Conservation (phyloP, 2,797 vertebrate species). For the Ibycter americanus region DNA sequence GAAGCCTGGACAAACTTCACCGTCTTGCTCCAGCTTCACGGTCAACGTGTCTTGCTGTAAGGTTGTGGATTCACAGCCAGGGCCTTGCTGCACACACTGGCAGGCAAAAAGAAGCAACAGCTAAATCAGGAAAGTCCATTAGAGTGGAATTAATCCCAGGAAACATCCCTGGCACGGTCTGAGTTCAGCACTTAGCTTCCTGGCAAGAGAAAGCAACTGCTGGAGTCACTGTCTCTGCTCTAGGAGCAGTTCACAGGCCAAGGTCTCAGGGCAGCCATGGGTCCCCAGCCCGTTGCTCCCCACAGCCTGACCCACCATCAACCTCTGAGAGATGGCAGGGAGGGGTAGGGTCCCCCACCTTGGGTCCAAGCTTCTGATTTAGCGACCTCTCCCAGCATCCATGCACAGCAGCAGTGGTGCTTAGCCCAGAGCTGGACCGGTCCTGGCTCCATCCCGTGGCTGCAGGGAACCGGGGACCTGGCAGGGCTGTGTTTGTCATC, state of each 20-base stretch:
- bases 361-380: not conserved
- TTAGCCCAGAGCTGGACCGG: not conserved
- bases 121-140: conserved; percentile 56
- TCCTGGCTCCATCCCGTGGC: not conserved
- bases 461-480: accelerated
- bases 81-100: not conserved
- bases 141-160: conserved; percentile 44
- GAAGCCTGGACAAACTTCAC: not conserved
- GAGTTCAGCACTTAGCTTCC: not conserved
- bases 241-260: not conserved
- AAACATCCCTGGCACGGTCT: not conserved
- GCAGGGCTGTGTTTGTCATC: not conserved
- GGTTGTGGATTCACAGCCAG: not conserved
- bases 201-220: not conserved
- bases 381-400: not conserved
- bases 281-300: not conserved
- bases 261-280: not conserved
- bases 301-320: not conserved
- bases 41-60: not conserved
- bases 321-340: accelerated
- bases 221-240: not conserved
- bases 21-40: not conserved
- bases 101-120: not conserved
- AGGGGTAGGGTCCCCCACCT: not conserved
- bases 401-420: not conserved